Evolutionary conservation across 2,113 vertebrate genomes (phyloP).

Genomic region (Psittacara wagleri): DNA sequence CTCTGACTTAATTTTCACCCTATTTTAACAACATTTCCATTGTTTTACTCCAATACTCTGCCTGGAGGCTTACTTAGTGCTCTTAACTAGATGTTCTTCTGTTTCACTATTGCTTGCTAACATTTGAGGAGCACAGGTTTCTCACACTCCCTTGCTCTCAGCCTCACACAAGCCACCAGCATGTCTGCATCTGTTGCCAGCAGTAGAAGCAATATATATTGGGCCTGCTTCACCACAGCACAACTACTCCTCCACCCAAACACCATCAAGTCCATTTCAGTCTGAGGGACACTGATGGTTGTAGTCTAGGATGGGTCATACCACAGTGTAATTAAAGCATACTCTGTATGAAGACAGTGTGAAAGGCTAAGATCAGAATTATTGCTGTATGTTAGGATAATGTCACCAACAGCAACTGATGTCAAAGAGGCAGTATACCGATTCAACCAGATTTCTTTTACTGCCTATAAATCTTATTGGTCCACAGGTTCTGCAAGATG

Average conservation of each 20-base stretch:
- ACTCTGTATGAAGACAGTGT: accelerated
- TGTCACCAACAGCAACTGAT: not conserved
- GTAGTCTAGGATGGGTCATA: not conserved
- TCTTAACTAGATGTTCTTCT: not conserved
- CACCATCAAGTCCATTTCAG: not conserved
- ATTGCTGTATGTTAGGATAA: not conserved
- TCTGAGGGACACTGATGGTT: not conserved
- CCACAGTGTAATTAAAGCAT: not conserved
- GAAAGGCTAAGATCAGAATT: not conserved
- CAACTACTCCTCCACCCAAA: not conserved
- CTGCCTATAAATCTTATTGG: not conserved
- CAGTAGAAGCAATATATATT: not conserved
- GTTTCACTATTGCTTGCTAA: not conserved
- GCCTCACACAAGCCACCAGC: not conserved
- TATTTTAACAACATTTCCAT: not conserved
- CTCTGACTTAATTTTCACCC: not conserved
- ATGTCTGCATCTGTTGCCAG: not conserved
- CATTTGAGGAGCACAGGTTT: not conserved
- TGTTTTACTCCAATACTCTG: not conserved
- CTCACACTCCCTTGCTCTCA: not conserved
- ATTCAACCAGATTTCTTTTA: not conserved
- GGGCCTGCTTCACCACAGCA: not conserved
- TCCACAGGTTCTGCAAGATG: not conserved
- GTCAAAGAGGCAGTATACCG: not conserved
- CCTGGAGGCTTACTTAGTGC: not conserved